Evolutionary conservation across 2,113 vertebrate genomes (phyloP), one percentile per base, ranked within the genome.

Genomic region (Megaceryle maxima): DNA sequence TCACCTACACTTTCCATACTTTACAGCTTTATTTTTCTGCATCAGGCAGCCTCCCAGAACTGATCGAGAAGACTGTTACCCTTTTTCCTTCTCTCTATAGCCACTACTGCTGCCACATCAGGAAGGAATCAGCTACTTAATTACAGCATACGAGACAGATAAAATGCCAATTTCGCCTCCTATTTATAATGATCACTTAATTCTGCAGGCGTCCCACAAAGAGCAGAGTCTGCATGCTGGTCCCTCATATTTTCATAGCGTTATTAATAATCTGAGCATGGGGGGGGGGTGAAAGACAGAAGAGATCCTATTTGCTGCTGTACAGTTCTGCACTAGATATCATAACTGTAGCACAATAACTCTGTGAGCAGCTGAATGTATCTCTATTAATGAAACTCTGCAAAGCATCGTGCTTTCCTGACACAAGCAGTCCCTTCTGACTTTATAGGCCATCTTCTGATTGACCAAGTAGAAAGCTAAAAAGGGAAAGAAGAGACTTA

Each of bases 111-210:
- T 87, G 81, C 87, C 75, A 80, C 95, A 91, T 94, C 87, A 92
- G 77, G 88, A 95, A 89, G 91, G 95, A 97, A 96, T 96, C 96
- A 95, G 86, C 92, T 94, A 87, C 90, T 96, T 96, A 96, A 96
- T 97, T 95, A 95, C 92, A 95, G 92, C 2, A 0, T 92, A 87
- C 41, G 77, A 95, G 96, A 87, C 86, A 96, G 93, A 96, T 93
- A 95, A 94, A 95, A 96, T 93, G 95, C 90, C 95, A 95, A 94
- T 96, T 97, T 96, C 4, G 9, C 80, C 94, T 94, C 93, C 94
- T 96, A 95, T 95, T 97, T 97, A 94, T 96, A 95, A 95, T 96
- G 96, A 97, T 96, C 88, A 85, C 92, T 97, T 96, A 96, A 96
- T 95, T 94, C 93, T 87, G 48, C 91, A 89, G 94, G 87, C 92